Evolutionary conservation across 1,140 invertebrate species (phyloP), one percentile per base, ranked within the genome.

Genomic region (Caenorhabditis brenneri): DNA sequence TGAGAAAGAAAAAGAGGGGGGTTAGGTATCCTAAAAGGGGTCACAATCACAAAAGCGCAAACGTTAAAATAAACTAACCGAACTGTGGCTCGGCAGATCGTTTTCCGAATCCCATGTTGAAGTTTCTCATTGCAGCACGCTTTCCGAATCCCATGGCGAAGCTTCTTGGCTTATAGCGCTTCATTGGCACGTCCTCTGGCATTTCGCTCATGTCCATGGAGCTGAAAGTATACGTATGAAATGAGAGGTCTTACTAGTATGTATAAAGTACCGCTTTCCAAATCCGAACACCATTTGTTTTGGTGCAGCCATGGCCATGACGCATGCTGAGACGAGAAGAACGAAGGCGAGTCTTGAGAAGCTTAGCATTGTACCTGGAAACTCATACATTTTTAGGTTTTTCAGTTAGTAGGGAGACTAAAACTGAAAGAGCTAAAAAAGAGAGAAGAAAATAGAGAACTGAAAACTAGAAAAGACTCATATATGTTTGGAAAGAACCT

Each of bases 201-300:
- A 65, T 65, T 19, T 65, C 58, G 31, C 58, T 65, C 29, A 65
- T 33, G 31, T 65, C 58, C 15, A 33, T 36, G 24, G 58, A 33
- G 15, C 58, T 65, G 31, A 7, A 65, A 36, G 27, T 4, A 27
- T 5, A 2, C 12, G 7, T 12, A 27, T 51, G 42, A 6, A n/a
- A 19, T 51, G 15, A 19, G 1, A 27, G 53, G 9, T 55, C 53
- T 55, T 6, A 0, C 15, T 19, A 65, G 31, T 65, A 27, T 24
- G 27, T 74, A 15, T 42, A 39, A 42, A 19, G 6, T 1, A 74
- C 65, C 65, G 65, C 36, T 74, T 74, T n/a, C 65, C 65, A 24
- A 74, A 74, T 5, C 65, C 65, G 65, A 74, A 74, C 65, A 74
- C 65, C 65, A 74, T 74, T 74, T 74, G 65, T 74, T 74, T 74